A percentile compares a stretch with the other conserved stretches of the same genome.
Evolutionary conservation across 2,113 vertebrate genomes (phyloP).

Genomic region (Cavia porcellus): DNA sequence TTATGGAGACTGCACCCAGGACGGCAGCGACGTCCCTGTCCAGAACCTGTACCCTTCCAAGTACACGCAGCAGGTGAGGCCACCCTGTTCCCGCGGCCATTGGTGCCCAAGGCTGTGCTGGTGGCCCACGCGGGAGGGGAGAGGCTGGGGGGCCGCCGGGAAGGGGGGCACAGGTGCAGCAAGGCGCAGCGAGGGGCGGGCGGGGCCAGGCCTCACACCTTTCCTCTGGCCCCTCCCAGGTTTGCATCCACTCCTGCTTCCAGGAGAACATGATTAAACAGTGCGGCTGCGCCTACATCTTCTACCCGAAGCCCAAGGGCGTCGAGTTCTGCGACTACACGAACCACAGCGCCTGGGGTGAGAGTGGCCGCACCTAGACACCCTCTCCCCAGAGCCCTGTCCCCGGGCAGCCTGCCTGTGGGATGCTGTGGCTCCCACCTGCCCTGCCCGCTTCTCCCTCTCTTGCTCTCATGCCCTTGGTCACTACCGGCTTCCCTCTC

Average conservation of each 20-base stretch:
- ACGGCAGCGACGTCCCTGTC: conserved; percentile 89
- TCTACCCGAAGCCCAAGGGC: conserved; percentile 83
- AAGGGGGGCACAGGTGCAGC: too few relatives aligned
- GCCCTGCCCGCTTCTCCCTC: neutral
- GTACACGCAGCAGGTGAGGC: conserved; percentile 90
- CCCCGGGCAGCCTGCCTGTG: neutral
- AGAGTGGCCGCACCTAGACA: neutral
- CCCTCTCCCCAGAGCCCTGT: neutral
- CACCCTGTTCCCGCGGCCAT: neutral
- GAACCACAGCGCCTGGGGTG: conserved; percentile 89
- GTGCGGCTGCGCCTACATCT: conserved; percentile 90
- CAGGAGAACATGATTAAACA: conserved; percentile 88
- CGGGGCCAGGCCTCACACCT: conserved; percentile 35
- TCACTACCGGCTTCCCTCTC: neutral
- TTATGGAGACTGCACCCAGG: conserved; percentile 90
- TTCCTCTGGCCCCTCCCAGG: conserved; percentile 74
- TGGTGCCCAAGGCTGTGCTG: neutral
- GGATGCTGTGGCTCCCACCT: neutral
- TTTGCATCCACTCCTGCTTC: conserved; percentile 92
- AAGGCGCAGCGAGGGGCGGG: rapidly evolving
- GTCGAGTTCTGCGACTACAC: conserved; percentile 88
- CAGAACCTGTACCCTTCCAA: conserved; percentile 86
- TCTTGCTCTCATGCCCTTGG: neutral
- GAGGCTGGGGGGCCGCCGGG: neutral
- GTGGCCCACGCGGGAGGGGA: neutral